A percentile compares a stretch with the other conserved stretches of the same genome.
These are phyloP conservation scores for Propithecus deckenii DNA, from an alignment of 2,797 vertebrate genomes.

Conservation along the genomic window DNA sequence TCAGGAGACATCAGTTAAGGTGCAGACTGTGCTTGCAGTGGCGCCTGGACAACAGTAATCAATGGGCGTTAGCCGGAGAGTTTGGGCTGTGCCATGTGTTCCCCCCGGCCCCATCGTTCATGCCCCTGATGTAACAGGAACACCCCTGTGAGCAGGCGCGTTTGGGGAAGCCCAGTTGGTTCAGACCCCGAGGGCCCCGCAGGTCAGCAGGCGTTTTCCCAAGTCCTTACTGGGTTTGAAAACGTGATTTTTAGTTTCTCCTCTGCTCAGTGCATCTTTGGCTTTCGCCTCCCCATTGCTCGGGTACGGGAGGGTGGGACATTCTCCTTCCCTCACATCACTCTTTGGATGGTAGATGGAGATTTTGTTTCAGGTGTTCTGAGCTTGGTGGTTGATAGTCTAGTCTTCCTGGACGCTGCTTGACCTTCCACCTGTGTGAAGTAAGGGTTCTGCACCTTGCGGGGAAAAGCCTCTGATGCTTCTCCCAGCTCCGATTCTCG, in stretches of 20 bases:
- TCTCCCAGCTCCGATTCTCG: background rate
- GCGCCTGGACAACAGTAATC: accelerated
- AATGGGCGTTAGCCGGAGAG: accelerated
- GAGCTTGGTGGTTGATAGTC: background rate
- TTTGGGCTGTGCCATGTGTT: accelerated
- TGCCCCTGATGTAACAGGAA: background rate
- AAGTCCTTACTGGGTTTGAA: background rate
- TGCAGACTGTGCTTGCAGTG: accelerated
- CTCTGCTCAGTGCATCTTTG: background rate
- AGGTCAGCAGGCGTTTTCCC: background rate
- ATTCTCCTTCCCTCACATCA: too few species aligned
- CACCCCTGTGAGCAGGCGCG: accelerated
- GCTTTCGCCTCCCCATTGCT: background rate
- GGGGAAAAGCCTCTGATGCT: accelerated
- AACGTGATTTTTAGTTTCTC: background rate
- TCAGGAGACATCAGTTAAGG: background rate
- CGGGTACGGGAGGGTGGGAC: background rate
- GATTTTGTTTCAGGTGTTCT: too few species aligned
- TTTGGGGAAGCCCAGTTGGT: accelerated
- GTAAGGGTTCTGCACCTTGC: background rate
- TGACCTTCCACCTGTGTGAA: background rate
- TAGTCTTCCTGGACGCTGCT: background rate
- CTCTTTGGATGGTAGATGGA: background rate
- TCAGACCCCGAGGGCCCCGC: background rate
- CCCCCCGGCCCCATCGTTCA: accelerated